Evolutionary conservation across 2,797 vertebrate species (phyloP), one percentile per base, ranked within the genome.

Genomic region (Labroides dimidiatus): DNA sequence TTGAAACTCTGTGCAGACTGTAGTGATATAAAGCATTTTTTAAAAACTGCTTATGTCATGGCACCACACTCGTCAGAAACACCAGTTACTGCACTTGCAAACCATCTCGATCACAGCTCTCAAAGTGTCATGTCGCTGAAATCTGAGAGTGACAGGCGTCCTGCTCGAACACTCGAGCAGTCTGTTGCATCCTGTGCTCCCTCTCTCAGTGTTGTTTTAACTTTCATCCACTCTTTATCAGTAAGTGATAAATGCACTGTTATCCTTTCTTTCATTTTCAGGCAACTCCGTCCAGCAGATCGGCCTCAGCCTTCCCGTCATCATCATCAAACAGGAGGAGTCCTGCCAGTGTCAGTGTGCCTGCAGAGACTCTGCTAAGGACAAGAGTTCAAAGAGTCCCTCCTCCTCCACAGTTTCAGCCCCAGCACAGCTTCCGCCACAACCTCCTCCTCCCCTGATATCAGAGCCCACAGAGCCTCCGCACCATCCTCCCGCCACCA

Each of bases 301-400:
- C 8, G 98, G 98, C 80, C 95, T 99, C 89, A 99, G 97, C 55
- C 93, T 99, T 80, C 98, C 98, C 1, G 97, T 99, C 88, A 99
- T 99, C 89, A 99, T 99, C 91, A 99, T 99, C 91, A 99, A 99
- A 89, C 98, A 99, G 93, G 98, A 99, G 86, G 97, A 99, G 82
- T 96, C 96, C 30, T 99, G 98, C 88, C 97, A 98, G 94, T 99
- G 98, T 88, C 96, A 99, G 62, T 99, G 98, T 86, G 95, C 96
- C 71, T 99, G 98, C 92, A 95, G 98, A 92, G 97, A 99, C 94
- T 92, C 94, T 39, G 93, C 92, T 78, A 99, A 97, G 94, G 97
- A 99, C 76, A 96, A 95, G 89, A 93, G 89, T 33, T 79, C 89
- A 64, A 64, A 93, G 89, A 96, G 94, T 85, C 82, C 92, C 88